Evolutionary conservation across 2,113 vertebrate species (phyloP), one percentile per base, ranked within the genome.

Genomic region (Campylomormyrus numenius): DNA sequence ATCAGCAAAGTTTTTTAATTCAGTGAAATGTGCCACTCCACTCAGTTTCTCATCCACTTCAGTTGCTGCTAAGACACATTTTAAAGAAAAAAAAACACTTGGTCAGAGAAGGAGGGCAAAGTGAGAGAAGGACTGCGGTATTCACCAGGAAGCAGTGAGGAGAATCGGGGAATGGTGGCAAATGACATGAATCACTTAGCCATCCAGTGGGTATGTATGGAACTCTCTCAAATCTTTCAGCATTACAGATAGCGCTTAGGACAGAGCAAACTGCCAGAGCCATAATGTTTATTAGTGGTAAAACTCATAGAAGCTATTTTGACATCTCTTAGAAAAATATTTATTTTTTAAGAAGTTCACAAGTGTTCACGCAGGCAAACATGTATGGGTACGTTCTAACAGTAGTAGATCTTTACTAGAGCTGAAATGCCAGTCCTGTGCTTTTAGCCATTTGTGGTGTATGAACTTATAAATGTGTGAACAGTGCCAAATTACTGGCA

Each of bases 61-160:
- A 92, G 91, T 89, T 94, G 93, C 93, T 94, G 93, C 92, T 93
- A 91, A 86, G 88, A 89, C 42, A 62, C 91, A 91, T 77, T 77
- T 66, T 27, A 66, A 66, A 80, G 10, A 17, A 77, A 77, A 74
- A 74, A 77, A 80, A 80, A 80, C 9, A 49, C 92, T 88, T 48
- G 85, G 35, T 90, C 5, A 88, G 88, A 35, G 70, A 70, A 85
- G 70, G 86, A 77, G 31, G 52, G 27, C 66, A 46, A 70, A 52
- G 80, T 52, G 42, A 49, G 45, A 80, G 46, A 77, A 77, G 48
- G 50, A 31, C 7, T 48, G 52, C 15, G 27, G 87, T 24, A 62
- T 84, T 58, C 49, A 87, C 58, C 24, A 27, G 39, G 85, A 46
- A 74, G 56, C 53, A 70, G 89, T 58, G 53, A 89, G 46, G 88